Percentiles rank a stretch among this genome's conserved stretches.
Evolutionary conservation across 2,797 vertebrate genomes (phyloP).

Genomic region (Poeciliopsis presidionis): DNA sequence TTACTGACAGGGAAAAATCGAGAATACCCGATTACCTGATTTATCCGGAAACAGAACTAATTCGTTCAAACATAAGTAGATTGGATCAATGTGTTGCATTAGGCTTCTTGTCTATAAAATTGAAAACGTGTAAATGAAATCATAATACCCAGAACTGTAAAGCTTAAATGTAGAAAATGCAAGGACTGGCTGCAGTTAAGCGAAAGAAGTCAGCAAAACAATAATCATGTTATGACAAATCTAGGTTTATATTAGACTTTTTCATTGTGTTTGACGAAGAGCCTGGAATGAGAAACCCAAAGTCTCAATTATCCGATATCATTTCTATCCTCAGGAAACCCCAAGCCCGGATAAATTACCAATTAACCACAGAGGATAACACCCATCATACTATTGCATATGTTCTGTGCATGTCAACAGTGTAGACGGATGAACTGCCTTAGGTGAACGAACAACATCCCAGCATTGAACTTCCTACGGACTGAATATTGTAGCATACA

Average conservation of each 20-base stretch:
- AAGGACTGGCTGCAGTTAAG: not conserved
- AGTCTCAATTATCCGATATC: not conserved
- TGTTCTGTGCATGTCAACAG: not conserved
- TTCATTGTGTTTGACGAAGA: not conserved
- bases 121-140: not conserved
- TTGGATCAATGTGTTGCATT: not conserved
- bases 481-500: not conserved
- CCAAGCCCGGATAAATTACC: not conserved
- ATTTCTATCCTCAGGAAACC: not conserved
- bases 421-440: not conserved
- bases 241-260: not conserved
- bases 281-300: not conserved
- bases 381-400: not conserved
- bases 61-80: not conserved
- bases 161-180: not conserved
- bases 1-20: not conserved
- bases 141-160: not conserved
- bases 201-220: not conserved
- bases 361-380: not conserved
- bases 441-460: not conserved
- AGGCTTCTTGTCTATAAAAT: not conserved
- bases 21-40: not conserved
- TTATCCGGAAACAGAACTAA: not conserved
- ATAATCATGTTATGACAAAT: not conserved
- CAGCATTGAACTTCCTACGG: not conserved